phyloP scores from a whole-genome alignment of 2,797 vertebrate genomes.

The Clarias laeviceps region DNA sequence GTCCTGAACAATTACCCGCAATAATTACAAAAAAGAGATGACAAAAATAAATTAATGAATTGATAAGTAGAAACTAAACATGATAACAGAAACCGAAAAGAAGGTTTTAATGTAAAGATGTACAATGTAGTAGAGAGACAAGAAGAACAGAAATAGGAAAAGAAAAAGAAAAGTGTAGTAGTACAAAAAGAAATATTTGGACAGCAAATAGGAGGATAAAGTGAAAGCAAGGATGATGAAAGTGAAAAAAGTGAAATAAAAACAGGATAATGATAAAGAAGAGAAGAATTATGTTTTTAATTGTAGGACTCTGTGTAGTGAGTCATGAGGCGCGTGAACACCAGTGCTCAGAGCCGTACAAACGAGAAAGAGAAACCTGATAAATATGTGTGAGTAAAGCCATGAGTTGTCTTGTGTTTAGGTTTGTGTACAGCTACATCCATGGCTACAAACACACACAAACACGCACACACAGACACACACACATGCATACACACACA shows the following conservation, averaged over 20 bases:
- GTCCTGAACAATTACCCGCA: too few relatives aligned
- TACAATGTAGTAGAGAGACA: background rate
- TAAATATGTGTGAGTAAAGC: slow-evolving; percentile 52
- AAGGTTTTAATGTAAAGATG: background rate
- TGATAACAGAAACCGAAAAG: background rate
- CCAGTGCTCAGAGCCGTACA: background rate
- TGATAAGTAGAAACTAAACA: background rate
- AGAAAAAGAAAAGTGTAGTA: background rate
- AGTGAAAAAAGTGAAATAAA: background rate
- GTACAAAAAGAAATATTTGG: background rate
- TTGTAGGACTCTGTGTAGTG: background rate
- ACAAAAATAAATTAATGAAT: background rate
- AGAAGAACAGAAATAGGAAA: background rate
- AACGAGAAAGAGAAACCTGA: slow-evolving; percentile 35
- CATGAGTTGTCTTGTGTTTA: slow-evolving; percentile 43
- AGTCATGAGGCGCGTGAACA: background rate
- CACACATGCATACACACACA: background rate
- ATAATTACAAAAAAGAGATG: too few relatives aligned
- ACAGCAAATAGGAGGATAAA: background rate
- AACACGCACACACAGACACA: background rate
- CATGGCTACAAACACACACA: slow-evolving; percentile 44
- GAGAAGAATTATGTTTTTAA: background rate
- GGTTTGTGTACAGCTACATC: slow-evolving; percentile 52
- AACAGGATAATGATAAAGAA: background rate
- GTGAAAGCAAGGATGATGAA: too few relatives aligned